Evolutionary conservation across 2,113 vertebrate species (phyloP).

Genomic region (Catharus fuscescens): DNA sequence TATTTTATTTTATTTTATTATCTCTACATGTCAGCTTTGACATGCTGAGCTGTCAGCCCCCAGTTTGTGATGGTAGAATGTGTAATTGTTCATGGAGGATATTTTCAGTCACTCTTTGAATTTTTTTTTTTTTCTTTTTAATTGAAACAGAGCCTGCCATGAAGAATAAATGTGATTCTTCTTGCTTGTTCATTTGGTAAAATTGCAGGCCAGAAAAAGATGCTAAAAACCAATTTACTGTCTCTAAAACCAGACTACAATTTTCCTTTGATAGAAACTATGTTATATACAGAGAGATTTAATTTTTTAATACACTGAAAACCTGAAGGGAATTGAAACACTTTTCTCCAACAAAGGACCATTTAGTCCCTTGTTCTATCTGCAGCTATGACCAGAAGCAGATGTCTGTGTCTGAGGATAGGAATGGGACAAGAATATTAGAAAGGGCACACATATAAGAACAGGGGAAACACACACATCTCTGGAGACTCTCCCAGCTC

Average conservation of each 20-base stretch:
- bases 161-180: background rate
- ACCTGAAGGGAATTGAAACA: background rate
- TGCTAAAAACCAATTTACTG: background rate
- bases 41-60: rapidly evolving
- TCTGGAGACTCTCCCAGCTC: background rate
- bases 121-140: background rate
- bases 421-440: background rate
- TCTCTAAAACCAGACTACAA: background rate
- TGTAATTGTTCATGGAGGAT: background rate
- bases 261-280: background rate
- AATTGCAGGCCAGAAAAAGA: background rate
- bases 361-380: background rate
- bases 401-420: rapidly evolving
- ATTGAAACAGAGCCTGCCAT: background rate
- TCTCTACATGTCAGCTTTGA: background rate
- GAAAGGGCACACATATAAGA: background rate
- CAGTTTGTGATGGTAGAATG: background rate
- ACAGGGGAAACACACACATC: background rate
- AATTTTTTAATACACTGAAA: background rate
- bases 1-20: too few relatives aligned
- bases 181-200: background rate
- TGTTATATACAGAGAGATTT: background rate
- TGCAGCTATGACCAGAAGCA: background rate
- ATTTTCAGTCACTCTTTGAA: background rate
- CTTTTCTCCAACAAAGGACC: background rate